These are phyloP conservation scores for Cylindroiulus punctatus DNA, from an alignment of 2,888 invertebrate species.

Conservation along the genomic window DNA sequence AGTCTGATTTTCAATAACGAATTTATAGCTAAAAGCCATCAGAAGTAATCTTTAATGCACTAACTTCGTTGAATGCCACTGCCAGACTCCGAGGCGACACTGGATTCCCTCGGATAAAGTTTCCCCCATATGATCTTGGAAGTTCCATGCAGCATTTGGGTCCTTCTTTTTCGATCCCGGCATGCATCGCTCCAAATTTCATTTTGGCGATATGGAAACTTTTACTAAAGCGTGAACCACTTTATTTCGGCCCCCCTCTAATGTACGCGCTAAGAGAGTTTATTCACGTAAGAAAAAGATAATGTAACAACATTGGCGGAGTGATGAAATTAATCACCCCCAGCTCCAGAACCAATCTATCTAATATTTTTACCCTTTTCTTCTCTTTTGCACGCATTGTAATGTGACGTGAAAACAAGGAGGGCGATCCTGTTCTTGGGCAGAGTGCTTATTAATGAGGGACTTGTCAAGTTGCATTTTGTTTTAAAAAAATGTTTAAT, in stretches of 20 bases:
- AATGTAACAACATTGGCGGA: slow-evolving; percentile 28
- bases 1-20: slow-evolving; percentile 45
- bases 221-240: background rate
- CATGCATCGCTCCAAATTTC: slow-evolving; percentile 35
- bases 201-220: slow-evolving; percentile 35
- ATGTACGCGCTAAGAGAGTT: slow-evolving; percentile 38
- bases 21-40: slow-evolving; percentile 45
- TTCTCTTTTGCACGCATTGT: background rate
- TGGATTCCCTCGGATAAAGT: slow-evolving; percentile 4
- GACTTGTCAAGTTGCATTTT: background rate
- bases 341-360: background rate
- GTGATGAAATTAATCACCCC: slow-evolving; percentile 46
- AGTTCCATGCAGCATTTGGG: background rate
- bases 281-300: slow-evolving; percentile 30
- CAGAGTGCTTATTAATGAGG: slow-evolving; percentile 25
- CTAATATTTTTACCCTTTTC: background rate
- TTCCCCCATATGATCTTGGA: background rate
- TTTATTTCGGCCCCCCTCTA: slow-evolving; percentile 23
- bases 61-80: slow-evolving; percentile 31
- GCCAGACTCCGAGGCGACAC: slow-evolving; percentile 12
- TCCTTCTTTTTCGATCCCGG: background rate
- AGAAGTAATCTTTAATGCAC: slow-evolving; percentile 42
- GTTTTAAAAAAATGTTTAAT: background rate
- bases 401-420: background rate
- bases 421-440: background rate